phyloP scores from a whole-genome alignment of 2,888 invertebrate species.

The Hemistola chrysoprasaria region DNA sequence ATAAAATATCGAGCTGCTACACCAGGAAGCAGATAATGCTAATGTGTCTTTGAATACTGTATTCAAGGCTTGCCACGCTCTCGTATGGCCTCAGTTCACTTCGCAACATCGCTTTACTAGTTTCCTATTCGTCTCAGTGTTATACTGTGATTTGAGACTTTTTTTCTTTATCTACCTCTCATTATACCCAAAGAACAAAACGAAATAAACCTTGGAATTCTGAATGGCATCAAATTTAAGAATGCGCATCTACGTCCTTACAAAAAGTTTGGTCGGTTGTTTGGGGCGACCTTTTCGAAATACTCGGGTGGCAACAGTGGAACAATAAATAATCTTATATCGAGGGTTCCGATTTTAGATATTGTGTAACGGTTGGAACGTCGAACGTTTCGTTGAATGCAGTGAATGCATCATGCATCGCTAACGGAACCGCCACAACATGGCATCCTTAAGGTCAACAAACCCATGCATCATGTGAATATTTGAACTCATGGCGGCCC shows the following conservation, averaged over 20 bases:
- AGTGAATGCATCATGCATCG: slow-evolving; percentile 58
- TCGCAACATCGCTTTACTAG: slow-evolving; percentile 45
- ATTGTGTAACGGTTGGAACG: slow-evolving; percentile 60
- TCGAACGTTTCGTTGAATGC: slow-evolving; percentile 54
- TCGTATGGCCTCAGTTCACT: slow-evolving; percentile 69
- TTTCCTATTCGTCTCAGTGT: slow-evolving; percentile 56
- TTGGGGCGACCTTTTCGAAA: slow-evolving; percentile 45
- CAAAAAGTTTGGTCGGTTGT: slow-evolving; percentile 32
- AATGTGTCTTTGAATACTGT: slow-evolving; percentile 75
- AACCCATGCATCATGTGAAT: slow-evolving; percentile 32
- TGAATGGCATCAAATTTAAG: slow-evolving; percentile 24
- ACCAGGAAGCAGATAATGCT: slow-evolving; percentile 77
- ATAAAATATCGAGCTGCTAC: slow-evolving; percentile 56
- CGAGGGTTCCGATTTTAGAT: slow-evolving; percentile 28
- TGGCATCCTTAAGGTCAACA: slow-evolving; percentile 50
- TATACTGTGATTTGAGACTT: slow-evolving; percentile 31
- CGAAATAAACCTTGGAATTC: slow-evolving; percentile 28
- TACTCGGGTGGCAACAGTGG: slow-evolving; percentile 51
- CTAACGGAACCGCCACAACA: slow-evolving; percentile 57
- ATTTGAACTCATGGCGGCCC: slow-evolving; percentile 36
- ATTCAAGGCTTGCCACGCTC: slow-evolving; percentile 76
- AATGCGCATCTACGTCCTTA: slow-evolving; percentile 8
- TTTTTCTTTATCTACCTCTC: slow-evolving; percentile 20
- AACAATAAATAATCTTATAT: slow-evolving; percentile 43
- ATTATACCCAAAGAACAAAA: slow-evolving; percentile 30